Base-by-base conservation (phyloP, 1,140 invertebrate genomes). In the Drosophila insularis region DNA sequence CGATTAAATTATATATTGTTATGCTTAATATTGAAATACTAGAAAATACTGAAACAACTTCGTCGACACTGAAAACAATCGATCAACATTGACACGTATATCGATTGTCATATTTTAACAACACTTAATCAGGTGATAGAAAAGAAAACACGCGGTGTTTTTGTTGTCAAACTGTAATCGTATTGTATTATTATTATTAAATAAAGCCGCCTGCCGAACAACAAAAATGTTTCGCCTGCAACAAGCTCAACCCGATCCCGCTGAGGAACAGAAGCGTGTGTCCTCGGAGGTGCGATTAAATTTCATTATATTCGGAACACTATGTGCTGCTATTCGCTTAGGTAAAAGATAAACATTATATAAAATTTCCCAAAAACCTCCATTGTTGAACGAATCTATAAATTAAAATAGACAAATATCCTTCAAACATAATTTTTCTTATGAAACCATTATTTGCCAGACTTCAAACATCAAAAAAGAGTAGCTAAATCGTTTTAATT, bases 201-300 rank as follows among this genome's bases (percentile, higher is more conserved):
- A 65, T 21, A 72, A 11, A 58, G 10, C 21, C 5, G 21, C 6
- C 61, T 31, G 32, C 39, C 37, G 4, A 46, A n/a, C 14, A 75
- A 19, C 17, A 21, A 21, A 35, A 11, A 90, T 92, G 91, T 92
- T 92, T 46, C 89, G 91, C 10, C 72, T 92, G 54, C 89, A 89
- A 71, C 90, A 86, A 76, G 75, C 91, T 14, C 89, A 91, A 60
- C 80, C 91, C n/a, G 91, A 92, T 56, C 87, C 91, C 1, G 90
- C 87, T 43, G 91, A 92, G 63, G 91, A 92, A 43, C 78, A 84
- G 8, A 91, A 90, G 53, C 79, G 87, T 4, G 81, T 90, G 4
- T 58, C 81, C 3, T 62, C 81, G 2, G 89, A 90, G 35, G 91
- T 92, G 8, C 79, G 87, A 50, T 72, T 76, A 7, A 92, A 91